Conservation (phyloP, 2,113 vertebrate species). For the Drymodes brunneopygia region DNA sequence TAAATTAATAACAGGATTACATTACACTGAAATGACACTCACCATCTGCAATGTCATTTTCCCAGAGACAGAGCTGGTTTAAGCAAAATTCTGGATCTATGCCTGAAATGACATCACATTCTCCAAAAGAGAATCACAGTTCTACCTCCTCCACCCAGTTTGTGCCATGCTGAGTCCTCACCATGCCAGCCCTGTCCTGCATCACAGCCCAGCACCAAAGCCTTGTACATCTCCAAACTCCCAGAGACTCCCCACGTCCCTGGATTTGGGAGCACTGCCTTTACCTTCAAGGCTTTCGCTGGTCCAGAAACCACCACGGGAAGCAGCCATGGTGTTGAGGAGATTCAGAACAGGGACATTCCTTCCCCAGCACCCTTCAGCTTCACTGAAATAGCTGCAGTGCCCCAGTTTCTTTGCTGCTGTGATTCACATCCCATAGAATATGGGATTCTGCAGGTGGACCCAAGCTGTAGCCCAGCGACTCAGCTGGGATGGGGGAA, state of each 20-base stretch:
- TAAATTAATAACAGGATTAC: conserved; percentile 5
- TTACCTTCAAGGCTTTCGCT: neutral
- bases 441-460: neutral
- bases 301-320: neutral
- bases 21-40: conserved; percentile 7
- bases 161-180: neutral
- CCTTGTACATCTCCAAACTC: neutral
- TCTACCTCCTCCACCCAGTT: conserved; percentile 13
- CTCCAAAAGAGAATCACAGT: conserved; percentile 16
- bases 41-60: conserved; percentile 33
- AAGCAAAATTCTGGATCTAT: conserved; percentile 11
- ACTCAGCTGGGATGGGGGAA: neutral
- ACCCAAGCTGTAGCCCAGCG: neutral
- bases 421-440: conserved; percentile 19
- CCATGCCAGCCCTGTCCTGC: neutral
- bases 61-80: conserved; percentile 3
- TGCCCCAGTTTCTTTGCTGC: conserved; percentile 48
- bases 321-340: neutral
- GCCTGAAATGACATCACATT: conserved; percentile 23
- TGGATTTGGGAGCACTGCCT: neutral
- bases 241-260: neutral
- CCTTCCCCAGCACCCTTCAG: conserved; percentile 15
- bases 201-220: neutral
- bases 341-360: neutral
- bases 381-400: conserved; percentile 41